Evolutionary conservation across 2,888 invertebrate genomes (phyloP).

Genomic region (Spatulosminthurus flaviceps): DNA sequence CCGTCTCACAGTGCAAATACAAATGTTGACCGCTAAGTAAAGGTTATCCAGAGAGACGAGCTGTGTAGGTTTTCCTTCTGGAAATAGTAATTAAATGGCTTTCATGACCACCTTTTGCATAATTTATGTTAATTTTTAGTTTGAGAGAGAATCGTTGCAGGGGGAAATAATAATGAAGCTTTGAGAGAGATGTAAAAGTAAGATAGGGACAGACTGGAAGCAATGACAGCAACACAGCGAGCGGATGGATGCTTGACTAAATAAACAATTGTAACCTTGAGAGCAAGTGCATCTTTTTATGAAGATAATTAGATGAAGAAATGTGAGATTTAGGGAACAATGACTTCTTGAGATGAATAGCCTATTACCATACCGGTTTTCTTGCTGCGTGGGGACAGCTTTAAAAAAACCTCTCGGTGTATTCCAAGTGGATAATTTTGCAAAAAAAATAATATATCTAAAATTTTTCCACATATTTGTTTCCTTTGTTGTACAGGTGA

Average conservation of each 20-base stretch:
- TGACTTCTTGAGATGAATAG: not conserved
- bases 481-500: conserved; percentile 52
- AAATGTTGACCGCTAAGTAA: too few species aligned
- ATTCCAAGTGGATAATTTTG: too few species aligned
- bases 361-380: conserved; percentile 14
- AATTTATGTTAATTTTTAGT: too few species aligned
- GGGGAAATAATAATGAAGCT: not conserved
- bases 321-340: not conserved
- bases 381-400: not conserved
- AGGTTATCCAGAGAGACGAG: too few species aligned
- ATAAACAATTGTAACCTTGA: conserved; percentile 4
- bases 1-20: too few species aligned
- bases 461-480: too few species aligned
- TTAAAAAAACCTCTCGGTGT: not conserved
- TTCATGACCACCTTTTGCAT: too few species aligned
- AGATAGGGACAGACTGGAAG: not conserved
- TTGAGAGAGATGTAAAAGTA: too few species aligned
- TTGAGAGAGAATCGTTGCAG: too few species aligned
- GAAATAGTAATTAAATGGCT: too few species aligned
- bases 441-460: too few species aligned
- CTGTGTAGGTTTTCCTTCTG: too few species aligned
- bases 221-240: not conserved
- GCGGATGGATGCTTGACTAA: not conserved
- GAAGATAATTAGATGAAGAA: not conserved
- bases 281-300: conserved; percentile 7